phyloP scores from a whole-genome alignment of 2,888 invertebrate species.

The Pyrochroa serraticornis region DNA sequence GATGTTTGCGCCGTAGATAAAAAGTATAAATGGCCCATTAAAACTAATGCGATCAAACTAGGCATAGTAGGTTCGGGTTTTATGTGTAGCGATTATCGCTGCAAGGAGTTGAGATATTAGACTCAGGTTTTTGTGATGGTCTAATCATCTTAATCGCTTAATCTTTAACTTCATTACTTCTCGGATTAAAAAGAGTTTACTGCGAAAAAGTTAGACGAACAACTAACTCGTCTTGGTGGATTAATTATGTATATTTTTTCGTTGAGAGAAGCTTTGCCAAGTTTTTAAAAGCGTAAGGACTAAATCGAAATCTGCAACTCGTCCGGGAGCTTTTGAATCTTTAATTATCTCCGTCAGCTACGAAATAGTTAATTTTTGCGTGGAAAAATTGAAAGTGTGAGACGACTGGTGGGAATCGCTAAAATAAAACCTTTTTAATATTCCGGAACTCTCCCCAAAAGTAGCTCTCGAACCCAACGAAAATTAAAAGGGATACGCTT shows the following conservation, averaged over 20 bases:
- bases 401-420: not conserved
- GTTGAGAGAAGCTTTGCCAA: too few relatives aligned
- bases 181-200: too few relatives aligned
- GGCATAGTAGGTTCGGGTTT: constrained; percentile 7
- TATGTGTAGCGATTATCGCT: constrained; percentile 15
- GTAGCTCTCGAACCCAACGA: not conserved
- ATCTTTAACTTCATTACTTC: constrained; percentile 13
- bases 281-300: too few relatives aligned
- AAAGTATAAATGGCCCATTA: constrained; percentile 16
- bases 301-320: too few relatives aligned
- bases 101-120: constrained; percentile 2
- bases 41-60: constrained; percentile 7
- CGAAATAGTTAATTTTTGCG: too few relatives aligned
- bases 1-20: not conserved
- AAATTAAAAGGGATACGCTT: constrained; percentile 4
- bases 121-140: constrained; percentile 12
- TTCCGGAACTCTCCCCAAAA: not conserved
- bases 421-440: not conserved
- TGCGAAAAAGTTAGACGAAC: too few relatives aligned
- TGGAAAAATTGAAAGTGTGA: too few relatives aligned
- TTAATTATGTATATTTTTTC: too few relatives aligned
- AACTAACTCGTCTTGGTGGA: too few relatives aligned
- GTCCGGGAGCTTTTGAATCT: too few relatives aligned
- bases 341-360: too few relatives aligned
- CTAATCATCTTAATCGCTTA: constrained; percentile 14